These are phyloP conservation scores for Parazoanthus swiftii DNA, from an alignment of 92 coral and sea anemone genomes.

Conservation along the genomic window DNA sequence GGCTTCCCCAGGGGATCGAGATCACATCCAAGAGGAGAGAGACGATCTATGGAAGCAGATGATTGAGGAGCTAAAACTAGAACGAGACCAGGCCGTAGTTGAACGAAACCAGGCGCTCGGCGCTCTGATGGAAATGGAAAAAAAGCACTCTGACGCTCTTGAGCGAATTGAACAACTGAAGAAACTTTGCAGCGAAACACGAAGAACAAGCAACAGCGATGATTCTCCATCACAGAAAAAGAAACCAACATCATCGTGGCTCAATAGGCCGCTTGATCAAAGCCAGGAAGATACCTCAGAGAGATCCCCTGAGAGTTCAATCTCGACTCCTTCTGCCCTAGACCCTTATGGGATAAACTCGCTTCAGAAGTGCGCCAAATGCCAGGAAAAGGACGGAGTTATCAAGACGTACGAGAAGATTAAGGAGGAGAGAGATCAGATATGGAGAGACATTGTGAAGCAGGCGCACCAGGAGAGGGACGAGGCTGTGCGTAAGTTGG, in stretches of 20 bases:
- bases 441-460: conserved; percentile 76
- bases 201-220: not conserved
- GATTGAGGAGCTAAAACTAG: conserved; percentile 69
- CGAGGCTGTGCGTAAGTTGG: conserved; percentile 69
- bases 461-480: conserved; percentile 74
- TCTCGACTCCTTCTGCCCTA: not conserved
- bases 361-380: conserved; percentile 29
- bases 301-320: not conserved
- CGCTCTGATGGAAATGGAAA: conserved; percentile 88
- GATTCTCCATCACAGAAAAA: conserved; percentile 16
- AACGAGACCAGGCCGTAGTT: conserved; percentile 85
- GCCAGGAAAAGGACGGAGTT: conserved; percentile 39
- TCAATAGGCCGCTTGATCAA: conserved; percentile 30
- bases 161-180: conserved; percentile 55
- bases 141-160: conserved; percentile 67
- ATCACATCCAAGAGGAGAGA: conserved; percentile 59
- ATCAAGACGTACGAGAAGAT: conserved; percentile 45
- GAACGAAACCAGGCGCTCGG: conserved; percentile 91
- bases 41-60: conserved; percentile 76
- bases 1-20: conserved; percentile 26
- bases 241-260: conserved; percentile 35
- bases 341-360: conserved; percentile 16
- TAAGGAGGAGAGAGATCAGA: conserved; percentile 58
- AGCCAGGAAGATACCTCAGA: conserved; percentile 4
- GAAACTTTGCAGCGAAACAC: conserved; percentile 29